Base-by-base conservation (phyloP, 35 echinoderm and acorn worm genomes). In the Apostichopus japonicus region DNA sequence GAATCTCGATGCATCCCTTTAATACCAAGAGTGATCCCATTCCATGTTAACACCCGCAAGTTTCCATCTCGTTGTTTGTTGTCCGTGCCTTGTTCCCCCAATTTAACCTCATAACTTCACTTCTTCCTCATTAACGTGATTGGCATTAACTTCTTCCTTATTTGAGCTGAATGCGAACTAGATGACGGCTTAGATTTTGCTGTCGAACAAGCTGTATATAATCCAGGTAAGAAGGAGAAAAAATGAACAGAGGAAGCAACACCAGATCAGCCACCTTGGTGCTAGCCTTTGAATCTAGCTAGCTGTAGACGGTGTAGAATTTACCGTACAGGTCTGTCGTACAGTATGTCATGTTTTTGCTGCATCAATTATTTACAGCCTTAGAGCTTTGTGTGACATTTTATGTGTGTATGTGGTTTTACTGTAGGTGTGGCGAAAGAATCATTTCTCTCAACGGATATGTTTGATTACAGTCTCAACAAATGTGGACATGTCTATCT, bases 131-230 rank as follows among this genome's bases (percentile, higher is more conserved):
- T 84, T 58, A 80, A 80, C 81, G 21, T 84, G 54, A 23, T 84
- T 80, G 78, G 78, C 23, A 55, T 59, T 24, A 59, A 57, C 81
- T 59, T 84, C 21, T 54, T 58, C 55, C 22, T 84, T 54, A 59
- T 24, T 84, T 84, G 81, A 84, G 81, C 81, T 84, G 81, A 84
- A 58, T 84, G 81, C 81, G 81, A 84, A 57, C 81, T 84, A 57
- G 81, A 84, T 6, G 81, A 84, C 57, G 71, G 21, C 15, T 84
- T 84, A 84, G 81, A 84, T 84, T 57, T 84, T 84, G 81, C 17
- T 84, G 54, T 58, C 24, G 81, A 84, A 57, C 54, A 58, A 58
- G 56, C 81, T 17, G 54, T 51, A 57, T 84, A 84, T 57, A 84
- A 14, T 19, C 81, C 81, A 84, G 81, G 81, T 84, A 84, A 84